Conservation (phyloP, 2,113 vertebrate genomes). For the Callorhinus ursinus region DNA sequence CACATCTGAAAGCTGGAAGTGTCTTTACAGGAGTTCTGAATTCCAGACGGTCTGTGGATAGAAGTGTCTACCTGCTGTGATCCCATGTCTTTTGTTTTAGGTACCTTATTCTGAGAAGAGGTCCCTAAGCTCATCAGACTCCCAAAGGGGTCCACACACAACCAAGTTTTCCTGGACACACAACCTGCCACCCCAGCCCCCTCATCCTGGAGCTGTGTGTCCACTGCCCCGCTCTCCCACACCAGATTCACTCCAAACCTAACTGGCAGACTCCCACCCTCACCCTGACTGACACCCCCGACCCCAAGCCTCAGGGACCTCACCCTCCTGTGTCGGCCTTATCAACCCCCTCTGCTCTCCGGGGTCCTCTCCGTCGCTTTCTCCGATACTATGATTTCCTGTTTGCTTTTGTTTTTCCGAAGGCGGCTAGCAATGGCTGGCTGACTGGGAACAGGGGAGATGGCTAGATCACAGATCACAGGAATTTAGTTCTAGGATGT, state of each 20-base stretch:
- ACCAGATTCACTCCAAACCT: background rate
- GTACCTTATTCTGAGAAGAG: background rate
- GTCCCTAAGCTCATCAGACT: background rate
- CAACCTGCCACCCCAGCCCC: background rate
- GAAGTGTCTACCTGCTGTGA: background rate
- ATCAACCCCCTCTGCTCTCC: background rate
- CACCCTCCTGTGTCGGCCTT: background rate
- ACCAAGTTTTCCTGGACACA: background rate
- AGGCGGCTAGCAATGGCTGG: background rate
- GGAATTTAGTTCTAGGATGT: background rate
- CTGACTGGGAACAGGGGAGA: background rate
- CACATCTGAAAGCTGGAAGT: background rate
- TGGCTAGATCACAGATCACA: background rate
- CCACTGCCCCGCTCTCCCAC: background rate
- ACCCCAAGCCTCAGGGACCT: background rate
- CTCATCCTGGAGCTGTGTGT: background rate
- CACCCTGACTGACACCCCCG: background rate
- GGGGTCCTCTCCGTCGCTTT: background rate
- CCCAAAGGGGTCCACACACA: background rate
- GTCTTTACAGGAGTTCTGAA: background rate
- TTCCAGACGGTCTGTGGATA: background rate
- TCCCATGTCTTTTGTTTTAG: background rate
- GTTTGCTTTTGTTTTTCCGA: background rate
- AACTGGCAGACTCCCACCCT: background rate
- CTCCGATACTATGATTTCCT: background rate